Percentiles rank a stretch among this genome's conserved stretches.
Conservation (phyloP, 1,140 invertebrate species). For the Drosophila nannoptera region DNA sequence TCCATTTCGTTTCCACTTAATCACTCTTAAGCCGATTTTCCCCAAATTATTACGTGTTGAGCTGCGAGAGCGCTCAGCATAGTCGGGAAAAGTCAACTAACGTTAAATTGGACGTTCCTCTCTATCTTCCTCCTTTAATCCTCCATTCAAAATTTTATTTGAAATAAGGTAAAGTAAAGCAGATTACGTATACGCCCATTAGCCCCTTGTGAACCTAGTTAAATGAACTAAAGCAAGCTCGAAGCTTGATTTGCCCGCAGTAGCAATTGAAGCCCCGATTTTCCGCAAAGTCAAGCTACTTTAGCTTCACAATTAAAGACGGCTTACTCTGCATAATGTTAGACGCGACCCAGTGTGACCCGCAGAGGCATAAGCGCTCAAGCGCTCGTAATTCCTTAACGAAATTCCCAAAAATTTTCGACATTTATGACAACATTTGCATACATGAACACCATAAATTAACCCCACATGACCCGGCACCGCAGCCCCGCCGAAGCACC, state of each 20-base stretch:
- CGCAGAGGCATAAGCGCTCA: slow-evolving; percentile 9
- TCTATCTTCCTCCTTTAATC: neutral
- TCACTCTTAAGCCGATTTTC: slow-evolving; percentile 33
- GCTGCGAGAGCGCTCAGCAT: slow-evolving; percentile 23
- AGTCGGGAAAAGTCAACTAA: slow-evolving; percentile 67
- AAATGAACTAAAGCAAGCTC: no score
- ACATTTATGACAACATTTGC: slow-evolving; percentile 76
- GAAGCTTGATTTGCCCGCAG: slow-evolving; percentile 42
- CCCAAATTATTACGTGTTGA: neutral
- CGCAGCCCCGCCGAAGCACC: neutral
- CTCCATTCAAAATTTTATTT: neutral
- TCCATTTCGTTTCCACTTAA: slow-evolving; percentile 1
- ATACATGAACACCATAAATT: slow-evolving; percentile 76
- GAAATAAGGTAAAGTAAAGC: slow-evolving; percentile 51
- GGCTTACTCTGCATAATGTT: slow-evolving; percentile 21
- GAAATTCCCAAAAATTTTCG: slow-evolving; percentile 56
- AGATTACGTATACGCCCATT: slow-evolving; percentile 70
- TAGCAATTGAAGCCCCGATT: slow-evolving; percentile 32
- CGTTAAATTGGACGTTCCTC: slow-evolving; percentile 59
- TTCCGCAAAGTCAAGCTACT: neutral
- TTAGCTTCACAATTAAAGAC: slow-evolving; percentile 31
- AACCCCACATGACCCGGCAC: slow-evolving; percentile 39
- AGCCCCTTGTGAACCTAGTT: neutral
- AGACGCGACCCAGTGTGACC: slow-evolving; percentile 6
- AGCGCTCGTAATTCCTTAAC: slow-evolving; percentile 47